phyloP scores from a whole-genome alignment of 2,113 vertebrate species.

The Numida meleagris region DNA sequence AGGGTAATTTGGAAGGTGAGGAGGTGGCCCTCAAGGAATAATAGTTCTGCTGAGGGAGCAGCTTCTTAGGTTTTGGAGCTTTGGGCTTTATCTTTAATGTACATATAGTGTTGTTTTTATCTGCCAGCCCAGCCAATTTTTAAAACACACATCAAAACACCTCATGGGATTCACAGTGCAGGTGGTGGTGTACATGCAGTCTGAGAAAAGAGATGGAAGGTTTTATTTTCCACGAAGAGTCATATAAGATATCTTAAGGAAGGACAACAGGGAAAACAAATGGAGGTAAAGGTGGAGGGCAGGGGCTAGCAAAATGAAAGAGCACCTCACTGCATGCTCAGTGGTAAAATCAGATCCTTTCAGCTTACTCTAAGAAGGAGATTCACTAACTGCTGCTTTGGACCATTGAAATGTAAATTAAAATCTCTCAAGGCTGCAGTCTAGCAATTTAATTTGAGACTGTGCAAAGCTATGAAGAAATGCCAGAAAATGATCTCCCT shows the following conservation, averaged over 20 bases:
- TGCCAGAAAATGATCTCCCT: constrained; percentile 5
- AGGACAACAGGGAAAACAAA: neutral
- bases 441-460: constrained; percentile 31
- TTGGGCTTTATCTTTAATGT: neutral
- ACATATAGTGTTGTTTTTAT: neutral
- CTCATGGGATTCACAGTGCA: neutral
- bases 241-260: constrained; percentile 27
- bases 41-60: neutral
- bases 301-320: neutral
- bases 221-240: constrained; percentile 33
- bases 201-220: constrained; percentile 9
- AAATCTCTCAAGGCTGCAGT: neutral
- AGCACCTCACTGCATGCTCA: neutral
- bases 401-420: constrained; percentile 45
- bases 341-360: constrained; percentile 36
- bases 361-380: neutral
- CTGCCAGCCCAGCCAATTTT: constrained; percentile 24
- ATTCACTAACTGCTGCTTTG: constrained; percentile 3
- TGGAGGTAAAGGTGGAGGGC: neutral
- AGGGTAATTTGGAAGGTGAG: neutral
- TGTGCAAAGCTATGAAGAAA: neutral
- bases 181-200: neutral
- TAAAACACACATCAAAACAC: neutral
- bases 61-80: neutral
- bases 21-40: neutral